Conservation (phyloP, 2,888 invertebrate species). For the Sympetrum striolatum region DNA sequence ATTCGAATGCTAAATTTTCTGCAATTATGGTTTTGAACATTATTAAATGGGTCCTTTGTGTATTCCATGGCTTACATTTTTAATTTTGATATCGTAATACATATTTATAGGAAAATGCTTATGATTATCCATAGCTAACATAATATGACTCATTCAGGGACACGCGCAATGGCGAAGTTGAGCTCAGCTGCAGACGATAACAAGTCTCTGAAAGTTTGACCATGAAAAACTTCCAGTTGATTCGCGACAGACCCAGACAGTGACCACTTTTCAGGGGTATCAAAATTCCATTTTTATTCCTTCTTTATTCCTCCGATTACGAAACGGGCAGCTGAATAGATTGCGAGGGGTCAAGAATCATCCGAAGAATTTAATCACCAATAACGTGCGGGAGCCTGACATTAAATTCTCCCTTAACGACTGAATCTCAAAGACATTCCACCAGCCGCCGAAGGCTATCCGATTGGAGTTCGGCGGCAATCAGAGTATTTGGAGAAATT, state of each 20-base stretch:
- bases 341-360: neutral
- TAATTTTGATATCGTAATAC: too few species aligned
- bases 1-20: too few species aligned
- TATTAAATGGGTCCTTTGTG: too few species aligned
- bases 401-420: neutral
- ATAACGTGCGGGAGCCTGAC: neutral
- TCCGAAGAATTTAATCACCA: neutral
- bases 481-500: too few species aligned
- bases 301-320: neutral
- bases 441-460: neutral
- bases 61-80: too few species aligned
- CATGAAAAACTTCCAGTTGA: neutral
- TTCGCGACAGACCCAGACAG: neutral
- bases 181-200: neutral
- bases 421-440: neutral
- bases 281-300: neutral
- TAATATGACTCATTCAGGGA: neutral
- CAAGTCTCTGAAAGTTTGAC: neutral
- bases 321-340: neutral
- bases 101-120: too few species aligned
- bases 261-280: neutral
- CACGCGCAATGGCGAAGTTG: neutral
- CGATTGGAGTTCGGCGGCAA: too few species aligned
- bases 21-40: too few species aligned
- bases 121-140: neutral